A percentile compares a stretch with the other conserved stretches of the same genome.
Conservation (phyloP, 2,113 vertebrate genomes). For the Indicator indicator region DNA sequence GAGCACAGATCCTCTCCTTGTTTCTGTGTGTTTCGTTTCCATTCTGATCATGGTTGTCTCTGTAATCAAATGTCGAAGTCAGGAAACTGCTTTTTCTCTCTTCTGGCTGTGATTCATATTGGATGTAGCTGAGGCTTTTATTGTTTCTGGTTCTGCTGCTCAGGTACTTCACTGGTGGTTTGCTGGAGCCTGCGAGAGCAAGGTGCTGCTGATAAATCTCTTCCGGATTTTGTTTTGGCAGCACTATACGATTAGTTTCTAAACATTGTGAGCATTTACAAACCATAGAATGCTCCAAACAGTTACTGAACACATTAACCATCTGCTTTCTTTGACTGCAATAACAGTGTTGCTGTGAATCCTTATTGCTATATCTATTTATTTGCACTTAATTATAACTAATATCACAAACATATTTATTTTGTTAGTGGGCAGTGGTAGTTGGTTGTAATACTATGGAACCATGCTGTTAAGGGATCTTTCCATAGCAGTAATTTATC, state of each 20-base stretch:
- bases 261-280: background rate
- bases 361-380: background rate
- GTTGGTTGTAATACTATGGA: background rate
- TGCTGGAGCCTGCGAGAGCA: background rate
- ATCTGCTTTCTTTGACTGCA: background rate
- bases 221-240: background rate
- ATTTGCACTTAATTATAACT: background rate
- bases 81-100: background rate
- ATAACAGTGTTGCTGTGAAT: background rate
- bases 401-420: background rate
- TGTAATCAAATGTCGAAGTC: background rate
- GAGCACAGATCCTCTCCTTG: background rate
- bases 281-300: background rate
- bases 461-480: background rate
- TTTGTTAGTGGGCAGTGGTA: background rate
- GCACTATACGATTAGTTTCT: background rate
- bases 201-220: background rate
- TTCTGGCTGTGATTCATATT: background rate
- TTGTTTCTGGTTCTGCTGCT: background rate
- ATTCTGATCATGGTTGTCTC: background rate
- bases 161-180: background rate
- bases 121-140: background rate
- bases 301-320: background rate
- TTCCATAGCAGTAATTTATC: background rate
- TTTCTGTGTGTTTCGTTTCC: background rate